Conservation (phyloP, 1,140 invertebrate genomes). For the Ostrea edulis region DNA sequence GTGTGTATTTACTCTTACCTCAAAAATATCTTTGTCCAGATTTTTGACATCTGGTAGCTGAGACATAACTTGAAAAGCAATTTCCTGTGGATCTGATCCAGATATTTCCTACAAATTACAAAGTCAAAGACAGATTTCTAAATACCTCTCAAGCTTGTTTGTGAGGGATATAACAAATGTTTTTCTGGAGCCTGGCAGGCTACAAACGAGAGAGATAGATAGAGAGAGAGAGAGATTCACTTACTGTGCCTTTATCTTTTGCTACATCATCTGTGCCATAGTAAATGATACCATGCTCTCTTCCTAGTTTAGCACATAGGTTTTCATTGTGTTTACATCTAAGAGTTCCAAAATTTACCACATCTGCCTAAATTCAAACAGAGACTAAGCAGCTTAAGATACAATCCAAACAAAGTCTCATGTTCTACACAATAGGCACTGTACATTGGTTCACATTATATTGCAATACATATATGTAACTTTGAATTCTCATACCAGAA, state of each 20-base stretch:
- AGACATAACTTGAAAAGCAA: constrained; percentile 71
- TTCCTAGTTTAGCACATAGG: constrained; percentile 80
- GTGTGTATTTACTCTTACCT: constrained; percentile 60
- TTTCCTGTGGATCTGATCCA: constrained; percentile 74
- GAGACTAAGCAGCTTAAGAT: neutral
- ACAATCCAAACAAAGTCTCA: neutral
- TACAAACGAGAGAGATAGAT: neutral
- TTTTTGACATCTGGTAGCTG: constrained; percentile 76
- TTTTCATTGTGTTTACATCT: constrained; percentile 78
- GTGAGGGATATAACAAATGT: neutral
- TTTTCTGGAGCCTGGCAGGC: neutral
- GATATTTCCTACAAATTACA: constrained; percentile 67
- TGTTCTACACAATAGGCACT: neutral
- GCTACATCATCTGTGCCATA: constrained; percentile 77
- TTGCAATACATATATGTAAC: neutral
- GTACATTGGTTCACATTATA: neutral
- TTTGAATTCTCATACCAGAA: constrained; percentile 81
- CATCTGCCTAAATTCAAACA: constrained; percentile 79
- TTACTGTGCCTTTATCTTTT: constrained; percentile 71
- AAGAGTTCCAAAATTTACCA: constrained; percentile 82
- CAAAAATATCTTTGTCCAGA: constrained; percentile 69
- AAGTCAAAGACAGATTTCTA: neutral
- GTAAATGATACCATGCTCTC: constrained; percentile 80
- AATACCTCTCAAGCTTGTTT: neutral
- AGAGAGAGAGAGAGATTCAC: constrained; percentile 33